Evolutionary conservation across 2,113 vertebrate species (phyloP).

Genomic region (Gobio gobio): DNA sequence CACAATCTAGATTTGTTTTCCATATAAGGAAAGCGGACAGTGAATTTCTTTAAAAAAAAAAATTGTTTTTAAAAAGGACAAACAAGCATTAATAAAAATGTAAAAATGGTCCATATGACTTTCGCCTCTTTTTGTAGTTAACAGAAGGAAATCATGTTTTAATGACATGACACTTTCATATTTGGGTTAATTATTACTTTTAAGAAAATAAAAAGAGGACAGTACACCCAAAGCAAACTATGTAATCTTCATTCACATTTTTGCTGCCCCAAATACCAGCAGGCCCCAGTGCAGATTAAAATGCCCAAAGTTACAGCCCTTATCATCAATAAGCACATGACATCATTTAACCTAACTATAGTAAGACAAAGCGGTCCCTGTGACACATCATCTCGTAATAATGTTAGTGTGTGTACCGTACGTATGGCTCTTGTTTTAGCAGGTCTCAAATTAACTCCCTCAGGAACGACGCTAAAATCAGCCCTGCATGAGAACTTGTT

Average conservation of each 20-base stretch:
- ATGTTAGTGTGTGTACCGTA: neutral
- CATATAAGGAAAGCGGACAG: neutral
- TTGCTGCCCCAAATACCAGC: neutral
- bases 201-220: slow-evolving; percentile 42
- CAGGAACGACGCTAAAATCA: slow-evolving; percentile 35
- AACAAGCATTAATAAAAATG: neutral
- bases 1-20: neutral
- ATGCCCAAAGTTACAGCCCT: neutral
- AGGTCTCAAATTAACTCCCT: slow-evolving; percentile 12
- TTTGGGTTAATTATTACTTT: neutral
- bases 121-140: neutral
- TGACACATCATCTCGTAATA: slow-evolving; percentile 34
- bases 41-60: neutral
- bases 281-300: neutral
- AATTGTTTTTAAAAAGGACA: too few species aligned
- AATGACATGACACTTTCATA: neutral
- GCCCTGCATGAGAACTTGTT: slow-evolving; percentile 27
- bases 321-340: slow-evolving; percentile 29
- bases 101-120: neutral
- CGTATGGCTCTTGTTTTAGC: slow-evolving; percentile 28
- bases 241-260: slow-evolving; percentile 7
- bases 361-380: neutral
- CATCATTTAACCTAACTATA: slow-evolving; percentile 18
- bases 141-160: neutral
- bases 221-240: neutral